Conservation (phyloP, 2,113 vertebrate species). For the Triplophysa dalaica region DNA sequence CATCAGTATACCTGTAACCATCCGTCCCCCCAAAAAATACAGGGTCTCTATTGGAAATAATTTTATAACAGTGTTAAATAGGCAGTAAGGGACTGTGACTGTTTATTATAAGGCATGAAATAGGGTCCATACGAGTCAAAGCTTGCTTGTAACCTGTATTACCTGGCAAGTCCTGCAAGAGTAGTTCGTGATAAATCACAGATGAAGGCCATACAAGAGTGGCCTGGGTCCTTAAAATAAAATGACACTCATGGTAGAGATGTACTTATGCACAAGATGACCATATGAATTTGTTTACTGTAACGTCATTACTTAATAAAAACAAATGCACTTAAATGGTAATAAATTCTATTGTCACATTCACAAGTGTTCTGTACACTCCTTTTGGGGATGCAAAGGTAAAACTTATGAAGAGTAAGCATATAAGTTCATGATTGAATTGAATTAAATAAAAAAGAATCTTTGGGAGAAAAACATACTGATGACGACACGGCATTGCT, state of each 20-base stretch:
- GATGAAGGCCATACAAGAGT: neutral
- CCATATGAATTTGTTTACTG: conserved; percentile 28
- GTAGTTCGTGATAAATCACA: neutral
- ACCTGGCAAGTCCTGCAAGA: neutral
- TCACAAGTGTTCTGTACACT: conserved; percentile 24
- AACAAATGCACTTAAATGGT: conserved; percentile 13
- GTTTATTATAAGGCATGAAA: conserved; percentile 15
- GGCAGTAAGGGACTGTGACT: neutral
- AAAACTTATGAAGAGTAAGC: conserved; percentile 17
- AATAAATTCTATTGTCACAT: conserved; percentile 14
- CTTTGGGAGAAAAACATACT: neutral
- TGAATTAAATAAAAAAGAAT: conserved; percentile 1
- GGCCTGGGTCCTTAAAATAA: conserved; percentile 16
- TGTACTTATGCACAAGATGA: conserved; percentile 19
- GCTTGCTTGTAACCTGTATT: neutral
- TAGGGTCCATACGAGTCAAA: conserved; percentile 1
- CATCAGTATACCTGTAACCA: neutral
- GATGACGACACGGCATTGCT: no score
- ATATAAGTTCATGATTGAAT: conserved; percentile 38
- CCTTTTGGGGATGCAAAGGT: conserved; percentile 39
- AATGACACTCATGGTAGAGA: conserved; percentile 13
- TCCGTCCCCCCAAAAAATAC: neutral
- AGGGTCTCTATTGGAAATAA: conserved; percentile 20
- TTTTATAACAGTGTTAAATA: neutral
- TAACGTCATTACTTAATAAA: conserved; percentile 29